Evolutionary conservation across 2,113 vertebrate species (phyloP).

Genomic region (Zonotrichia leucophrys): DNA sequence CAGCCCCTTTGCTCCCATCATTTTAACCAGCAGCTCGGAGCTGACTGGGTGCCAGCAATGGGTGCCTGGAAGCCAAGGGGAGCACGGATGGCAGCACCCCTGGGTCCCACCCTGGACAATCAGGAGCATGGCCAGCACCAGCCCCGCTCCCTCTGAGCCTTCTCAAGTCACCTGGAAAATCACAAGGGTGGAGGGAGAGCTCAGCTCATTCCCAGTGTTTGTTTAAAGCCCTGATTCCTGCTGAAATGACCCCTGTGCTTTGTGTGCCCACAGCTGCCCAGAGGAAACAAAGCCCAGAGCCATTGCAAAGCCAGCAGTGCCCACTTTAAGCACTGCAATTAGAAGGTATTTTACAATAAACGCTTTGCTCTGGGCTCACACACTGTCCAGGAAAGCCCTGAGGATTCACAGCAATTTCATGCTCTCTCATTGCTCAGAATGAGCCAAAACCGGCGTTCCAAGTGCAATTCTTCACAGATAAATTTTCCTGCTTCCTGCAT

Average conservation of each 20-base stretch:
- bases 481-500: conserved; percentile 62
- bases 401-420: conserved; percentile 90
- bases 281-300: conserved; percentile 64
- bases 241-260: neutral
- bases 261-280: neutral
- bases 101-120: neutral
- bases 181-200: neutral
- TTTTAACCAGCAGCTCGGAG: neutral
- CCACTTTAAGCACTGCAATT: conserved; percentile 82
- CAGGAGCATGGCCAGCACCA: neutral
- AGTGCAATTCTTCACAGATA: conserved; percentile 84
- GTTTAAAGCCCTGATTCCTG: neutral
- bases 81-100: fast-evolving
- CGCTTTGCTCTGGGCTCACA: conserved; percentile 76
- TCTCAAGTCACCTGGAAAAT: neutral
- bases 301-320: conserved; percentile 79
- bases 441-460: conserved; percentile 82
- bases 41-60: neutral
- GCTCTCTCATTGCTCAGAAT: conserved; percentile 79
- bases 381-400: conserved; percentile 80
- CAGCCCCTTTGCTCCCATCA: neutral
- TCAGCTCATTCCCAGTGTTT: neutral
- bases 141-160: neutral
- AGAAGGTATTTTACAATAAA: conserved; percentile 83
- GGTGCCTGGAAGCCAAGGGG: neutral